phyloP scores from a whole-genome alignment of 2,797 vertebrate genomes.

The Bradypus variegatus region DNA sequence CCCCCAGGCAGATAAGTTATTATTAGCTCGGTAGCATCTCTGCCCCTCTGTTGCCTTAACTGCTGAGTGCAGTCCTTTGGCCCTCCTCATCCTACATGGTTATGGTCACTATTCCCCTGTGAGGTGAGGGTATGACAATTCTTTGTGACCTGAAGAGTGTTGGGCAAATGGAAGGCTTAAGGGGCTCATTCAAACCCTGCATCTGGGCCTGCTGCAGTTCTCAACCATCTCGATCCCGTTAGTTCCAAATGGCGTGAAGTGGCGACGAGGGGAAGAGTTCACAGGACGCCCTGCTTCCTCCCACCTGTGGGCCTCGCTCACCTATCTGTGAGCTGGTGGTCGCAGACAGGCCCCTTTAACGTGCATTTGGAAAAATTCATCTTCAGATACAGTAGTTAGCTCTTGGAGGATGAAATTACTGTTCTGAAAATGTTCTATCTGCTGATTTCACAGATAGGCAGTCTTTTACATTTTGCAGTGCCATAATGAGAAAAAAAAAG shows the following conservation, averaged over 20 bases:
- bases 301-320: background rate
- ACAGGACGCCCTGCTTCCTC: no score
- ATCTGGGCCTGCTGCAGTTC: background rate
- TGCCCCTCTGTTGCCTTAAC: background rate
- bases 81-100: background rate
- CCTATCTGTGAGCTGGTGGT: background rate
- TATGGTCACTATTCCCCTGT: background rate
- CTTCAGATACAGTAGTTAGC: conserved; percentile 66
- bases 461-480: conserved; percentile 60
- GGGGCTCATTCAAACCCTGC: background rate
- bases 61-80: background rate
- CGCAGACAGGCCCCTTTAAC: background rate
- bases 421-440: conserved; percentile 68
- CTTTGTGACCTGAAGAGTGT: background rate
- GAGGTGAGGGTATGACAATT: background rate
- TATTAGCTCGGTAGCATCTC: background rate
- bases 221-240: background rate
- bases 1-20: background rate
- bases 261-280: background rate
- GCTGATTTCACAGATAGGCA: conserved; percentile 61
- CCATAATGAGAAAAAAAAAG: conserved; percentile 61
- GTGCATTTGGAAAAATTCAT: conserved; percentile 63
- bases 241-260: background rate
- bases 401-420: conserved; percentile 62
- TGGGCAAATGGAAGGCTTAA: background rate